These are phyloP conservation scores for Caenorhabditis elegans DNA, from an alignment of 1,140 invertebrate species.

Conservation along the genomic window WBcel235 BX284606.5:3112001-3112500, in stretches of 20 bases:
- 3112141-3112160: not conserved
- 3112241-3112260: constrained; percentile 88
- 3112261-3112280: constrained; percentile 89
- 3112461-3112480: constrained; percentile 69
- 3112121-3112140: not conserved
- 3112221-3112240: constrained; percentile 87
- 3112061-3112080: too few species aligned
- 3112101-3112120: not conserved
- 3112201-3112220: constrained; percentile 74
- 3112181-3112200: not conserved
- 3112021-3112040: too few species aligned
- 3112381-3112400: constrained; percentile 88
- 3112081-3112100: not conserved
- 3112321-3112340: constrained; percentile 87
- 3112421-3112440: constrained; percentile 84
- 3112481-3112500: constrained; percentile 71
- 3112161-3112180: not conserved
- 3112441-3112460: constrained; percentile 71
- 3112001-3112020: too few species aligned
- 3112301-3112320: constrained; percentile 85
- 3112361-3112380: constrained; percentile 89
- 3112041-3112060: too few species aligned
- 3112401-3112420: constrained; percentile 76
- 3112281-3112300: constrained; percentile 87
- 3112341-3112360: constrained; percentile 85